Base-by-base conservation (phyloP, 2,113 vertebrate genomes). In the Mystacornis crossleyi region DNA sequence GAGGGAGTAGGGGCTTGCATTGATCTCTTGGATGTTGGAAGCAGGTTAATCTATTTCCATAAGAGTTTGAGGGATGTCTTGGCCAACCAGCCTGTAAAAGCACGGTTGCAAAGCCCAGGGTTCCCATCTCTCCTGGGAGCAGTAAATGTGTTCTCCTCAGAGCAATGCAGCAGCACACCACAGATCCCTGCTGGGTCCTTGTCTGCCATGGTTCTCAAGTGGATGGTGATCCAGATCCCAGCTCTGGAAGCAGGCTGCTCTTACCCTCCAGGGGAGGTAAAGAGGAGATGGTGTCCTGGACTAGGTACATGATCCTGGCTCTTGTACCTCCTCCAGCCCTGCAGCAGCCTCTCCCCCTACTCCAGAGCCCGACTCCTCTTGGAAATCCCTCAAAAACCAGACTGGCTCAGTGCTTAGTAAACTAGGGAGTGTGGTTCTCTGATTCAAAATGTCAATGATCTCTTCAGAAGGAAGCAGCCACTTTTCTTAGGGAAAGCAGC, bases 291-390 rank as follows among this genome's bases (percentile, higher is more conserved):
- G 10, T 61, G 7, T 45, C 34, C 65, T 38, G 11, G 13, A 28
- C 12, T 17, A 82, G 28, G 18, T 53, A 64, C 0, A 0, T 66
- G 34, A n/a, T 58, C 25, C 29, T 50, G 31, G 3, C 9, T 48
- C 7, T 25, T 73, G 36, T 40, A 12, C 26, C 25, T 54, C 43
- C 51, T 78, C 34, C 23, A 48, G 38, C 43, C 18, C 33, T 47
- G 50, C 25, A 75, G 65, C 69, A 89, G n/a, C 38, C 29, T 88
- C 42, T 80, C 16, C 16, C 23, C 16, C 16, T 12, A 12, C 10
- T 65, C 50, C 60, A 81, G 71, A 89, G 36, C 3, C 26, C 1
- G 8, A 5, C 14, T 81, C 16, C 24, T 83, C 38, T 21, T 51
- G 62, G 81, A 94, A 89, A 66, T 16, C 47, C 54, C 8, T 43